Conservation (phyloP, 2,888 invertebrate genomes). For the Ernsta delagoae region DNA sequence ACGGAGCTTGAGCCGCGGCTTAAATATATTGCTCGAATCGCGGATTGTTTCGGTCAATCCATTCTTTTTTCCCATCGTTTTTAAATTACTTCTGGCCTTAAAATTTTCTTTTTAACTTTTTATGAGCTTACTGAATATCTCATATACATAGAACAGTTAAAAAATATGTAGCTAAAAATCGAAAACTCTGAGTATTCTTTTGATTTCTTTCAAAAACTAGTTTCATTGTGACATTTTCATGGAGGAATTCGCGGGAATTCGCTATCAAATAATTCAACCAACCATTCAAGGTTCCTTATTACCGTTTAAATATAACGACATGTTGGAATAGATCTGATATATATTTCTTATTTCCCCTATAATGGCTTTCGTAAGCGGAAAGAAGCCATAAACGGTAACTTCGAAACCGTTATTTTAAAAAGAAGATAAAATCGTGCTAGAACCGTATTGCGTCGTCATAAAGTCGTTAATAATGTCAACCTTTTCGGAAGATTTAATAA, state of each 20-base stretch:
- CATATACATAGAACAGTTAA: too few relatives aligned
- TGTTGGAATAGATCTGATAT: neutral
- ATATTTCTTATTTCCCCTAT: slow-evolving; percentile 28
- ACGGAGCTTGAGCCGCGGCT: slow-evolving; percentile 3
- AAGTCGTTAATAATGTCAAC: slow-evolving; percentile 5
- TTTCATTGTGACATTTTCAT: too few relatives aligned
- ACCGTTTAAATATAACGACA: too few relatives aligned
- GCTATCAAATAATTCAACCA: too few relatives aligned
- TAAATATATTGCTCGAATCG: slow-evolving; percentile 18
- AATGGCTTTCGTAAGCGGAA: slow-evolving; percentile 27
- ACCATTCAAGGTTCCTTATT: too few relatives aligned
- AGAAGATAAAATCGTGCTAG: slow-evolving; percentile 2
- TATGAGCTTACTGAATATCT: too few relatives aligned
- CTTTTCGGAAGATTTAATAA: neutral
- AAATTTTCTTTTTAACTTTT: neutral
- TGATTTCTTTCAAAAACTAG: too few relatives aligned
- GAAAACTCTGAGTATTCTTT: too few relatives aligned
- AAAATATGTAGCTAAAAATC: too few relatives aligned
- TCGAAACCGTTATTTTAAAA: slow-evolving; percentile 11
- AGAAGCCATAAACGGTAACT: slow-evolving; percentile 21
- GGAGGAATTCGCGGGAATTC: too few relatives aligned
- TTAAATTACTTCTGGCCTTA: neutral
- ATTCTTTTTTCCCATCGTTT: neutral
- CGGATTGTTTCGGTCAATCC: slow-evolving; percentile 4
- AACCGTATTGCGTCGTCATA: slow-evolving; percentile 3